These are phyloP conservation scores for Phylloscopus whistleri DNA, from an alignment of 2,113 vertebrate genomes.

Conservation along the genomic window DNA sequence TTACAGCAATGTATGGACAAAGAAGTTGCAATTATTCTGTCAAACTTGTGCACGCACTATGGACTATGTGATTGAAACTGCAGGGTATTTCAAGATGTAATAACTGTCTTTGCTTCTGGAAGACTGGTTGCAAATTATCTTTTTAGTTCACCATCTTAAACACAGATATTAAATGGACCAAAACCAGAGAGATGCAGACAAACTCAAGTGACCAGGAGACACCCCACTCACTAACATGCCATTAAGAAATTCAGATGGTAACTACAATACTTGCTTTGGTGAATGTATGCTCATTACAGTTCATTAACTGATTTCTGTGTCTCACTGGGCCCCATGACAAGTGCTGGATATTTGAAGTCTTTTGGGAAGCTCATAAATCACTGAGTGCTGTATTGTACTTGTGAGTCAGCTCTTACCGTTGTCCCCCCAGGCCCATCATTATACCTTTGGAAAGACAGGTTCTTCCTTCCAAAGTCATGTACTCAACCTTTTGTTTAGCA, in stretches of 20 bases:
- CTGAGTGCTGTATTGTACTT: neutral
- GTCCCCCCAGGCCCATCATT: neutral
- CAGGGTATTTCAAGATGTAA: neutral
- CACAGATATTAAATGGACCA: neutral
- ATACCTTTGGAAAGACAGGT: neutral
- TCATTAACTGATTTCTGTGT: neutral
- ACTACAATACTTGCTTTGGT: neutral
- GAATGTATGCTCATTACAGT: neutral
- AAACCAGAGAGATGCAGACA: neutral
- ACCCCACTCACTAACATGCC: neutral
- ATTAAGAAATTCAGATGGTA: conserved; percentile 1
- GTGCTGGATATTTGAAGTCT: neutral
- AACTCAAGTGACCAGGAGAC: neutral
- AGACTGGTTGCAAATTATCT: conserved; percentile 1
- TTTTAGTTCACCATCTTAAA: conserved; percentile 24
- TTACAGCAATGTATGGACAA: neutral
- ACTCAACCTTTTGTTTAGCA: neutral
- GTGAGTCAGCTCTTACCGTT: neutral
- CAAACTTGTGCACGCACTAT: neutral
- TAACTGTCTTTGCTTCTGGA: conserved; percentile 19
- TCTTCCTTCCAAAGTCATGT: neutral
- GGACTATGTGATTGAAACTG: neutral
- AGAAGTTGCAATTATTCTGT: neutral
- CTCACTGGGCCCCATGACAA: conserved; percentile 10
- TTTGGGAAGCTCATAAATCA: neutral